phyloP scores from a whole-genome alignment of 2,113 vertebrate genomes.

The Nestor notabilis region DNA sequence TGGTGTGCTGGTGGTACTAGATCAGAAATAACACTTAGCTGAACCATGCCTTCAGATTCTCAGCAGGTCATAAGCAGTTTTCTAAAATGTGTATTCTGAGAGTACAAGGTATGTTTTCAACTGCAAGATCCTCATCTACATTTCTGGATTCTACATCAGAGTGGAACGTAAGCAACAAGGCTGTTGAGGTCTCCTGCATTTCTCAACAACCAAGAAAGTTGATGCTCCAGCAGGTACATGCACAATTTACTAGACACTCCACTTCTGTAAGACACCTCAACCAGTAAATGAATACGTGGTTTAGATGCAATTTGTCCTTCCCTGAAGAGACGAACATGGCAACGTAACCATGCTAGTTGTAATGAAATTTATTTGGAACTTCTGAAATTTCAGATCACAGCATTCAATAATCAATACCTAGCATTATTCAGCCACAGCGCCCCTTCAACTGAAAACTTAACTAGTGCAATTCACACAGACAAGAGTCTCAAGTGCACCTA shows the following conservation, averaged over 20 bases:
- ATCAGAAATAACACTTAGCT: neutral
- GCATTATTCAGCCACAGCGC: neutral
- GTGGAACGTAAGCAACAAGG: neutral
- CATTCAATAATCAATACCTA: constrained; percentile 42
- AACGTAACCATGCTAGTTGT: neutral
- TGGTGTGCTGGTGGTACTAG: neutral
- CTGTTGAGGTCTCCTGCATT: neutral
- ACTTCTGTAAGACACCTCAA: neutral
- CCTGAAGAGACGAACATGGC: neutral
- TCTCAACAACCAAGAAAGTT: neutral
- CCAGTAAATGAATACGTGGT: neutral
- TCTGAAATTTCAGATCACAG: constrained; percentile 45
- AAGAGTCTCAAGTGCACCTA: constrained; percentile 38
- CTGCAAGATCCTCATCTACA: neutral
- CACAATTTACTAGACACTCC: neutral
- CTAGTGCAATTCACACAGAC: neutral
- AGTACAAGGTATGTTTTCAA: neutral
- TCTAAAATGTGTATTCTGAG: neutral
- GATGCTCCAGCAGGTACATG: neutral
- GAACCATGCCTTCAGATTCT: neutral
- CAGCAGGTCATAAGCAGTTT: neutral
- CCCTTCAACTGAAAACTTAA: constrained; percentile 11
- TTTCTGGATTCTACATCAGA: neutral
- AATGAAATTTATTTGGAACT: constrained; percentile 26
- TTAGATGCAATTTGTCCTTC: neutral